Conservation (phyloP, 53 echinoderm and acorn worm species). For the Hippasteria phrygiana region DNA sequence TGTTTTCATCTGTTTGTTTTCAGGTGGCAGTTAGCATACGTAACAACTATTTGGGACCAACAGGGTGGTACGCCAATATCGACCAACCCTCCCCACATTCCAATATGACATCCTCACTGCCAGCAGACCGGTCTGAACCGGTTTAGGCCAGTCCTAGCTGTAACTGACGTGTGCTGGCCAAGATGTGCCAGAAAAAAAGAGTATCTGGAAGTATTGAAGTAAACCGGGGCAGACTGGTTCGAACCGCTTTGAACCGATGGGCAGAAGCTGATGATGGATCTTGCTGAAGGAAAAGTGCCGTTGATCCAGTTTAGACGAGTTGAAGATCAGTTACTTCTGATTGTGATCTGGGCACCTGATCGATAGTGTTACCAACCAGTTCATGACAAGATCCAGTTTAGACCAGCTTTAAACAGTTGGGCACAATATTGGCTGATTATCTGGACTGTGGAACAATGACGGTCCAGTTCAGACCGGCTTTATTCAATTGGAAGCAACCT, state of each 20-base stretch:
- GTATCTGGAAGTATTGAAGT: background rate
- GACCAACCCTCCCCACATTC: conserved; percentile 65
- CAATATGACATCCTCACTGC: conserved; percentile 46
- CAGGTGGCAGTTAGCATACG: conserved; percentile 40
- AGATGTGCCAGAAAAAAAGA: background rate
- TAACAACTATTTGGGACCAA: conserved; percentile 47
- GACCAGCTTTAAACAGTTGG: no score
- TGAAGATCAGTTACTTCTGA: background rate
- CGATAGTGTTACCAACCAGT: no score
- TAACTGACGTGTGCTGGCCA: conserved; percentile 14
- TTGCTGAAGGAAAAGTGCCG: background rate
- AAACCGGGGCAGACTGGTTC: conserved; percentile 36
- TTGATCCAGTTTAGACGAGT: background rate
- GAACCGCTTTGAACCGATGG: background rate
- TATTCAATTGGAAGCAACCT: no score
- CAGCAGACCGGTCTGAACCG: conserved; percentile 20
- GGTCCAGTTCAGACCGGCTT: background rate
- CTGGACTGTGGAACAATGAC: no score
- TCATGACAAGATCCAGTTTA: background rate
- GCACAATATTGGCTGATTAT: no score
- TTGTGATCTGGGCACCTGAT: background rate
- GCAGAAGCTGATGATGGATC: background rate
- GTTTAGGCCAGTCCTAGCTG: conserved; percentile 10
- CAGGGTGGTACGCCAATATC: conserved; percentile 42
- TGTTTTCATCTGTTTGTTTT: background rate